Evolutionary conservation across 2,797 vertebrate genomes (phyloP), one percentile per base, ranked within the genome.

Genomic region (Halcyon badia): DNA sequence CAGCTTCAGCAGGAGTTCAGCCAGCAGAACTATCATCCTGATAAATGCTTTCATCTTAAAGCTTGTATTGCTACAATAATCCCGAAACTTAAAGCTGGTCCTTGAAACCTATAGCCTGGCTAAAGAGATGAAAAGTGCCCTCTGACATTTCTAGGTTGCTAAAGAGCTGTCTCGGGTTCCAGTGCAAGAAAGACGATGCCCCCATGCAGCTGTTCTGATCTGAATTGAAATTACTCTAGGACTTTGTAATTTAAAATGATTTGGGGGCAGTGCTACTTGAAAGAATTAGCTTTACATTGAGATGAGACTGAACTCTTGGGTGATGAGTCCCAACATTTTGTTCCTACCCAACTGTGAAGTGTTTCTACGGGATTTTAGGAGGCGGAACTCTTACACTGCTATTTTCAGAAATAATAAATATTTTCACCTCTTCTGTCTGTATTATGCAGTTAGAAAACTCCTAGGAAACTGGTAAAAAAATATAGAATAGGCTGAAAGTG

Each of bases 21-120:
- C 93, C 91, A 89, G 91, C 65, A 88, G 76, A 80, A 92, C 93
- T 96, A 96, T 96, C 94, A 86, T 65, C 61, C 85, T 96, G 95
- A 96, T 97, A 97, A 96, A 97, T 94, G 93, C 93, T 95, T 96
- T 94, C 58, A 86, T 96, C 91, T 96, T 88, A 88, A 93, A 96
- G 79, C 79, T 88, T 95, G 87, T 80, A 86, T 83, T 91, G 91
- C 95, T 94, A 71, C 93, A 90, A 86, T 96, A 90, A 94, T 62
- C 83, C 68, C 12, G 15, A 94, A 96, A 91, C 49, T 93, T 94
- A 83, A 90, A 81, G 69, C 69, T 94, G 87, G 33, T 96, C 30
- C 82, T 94, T 93, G 90, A 90, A 95, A 95, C 87, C 86, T 91
- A 22, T 60, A 61, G 70, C 85, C 41, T 65, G 87, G 33, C 88